These are phyloP conservation scores for Nymphicus hollandicus DNA, from an alignment of 2,113 vertebrate genomes.

Conservation along the genomic window DNA sequence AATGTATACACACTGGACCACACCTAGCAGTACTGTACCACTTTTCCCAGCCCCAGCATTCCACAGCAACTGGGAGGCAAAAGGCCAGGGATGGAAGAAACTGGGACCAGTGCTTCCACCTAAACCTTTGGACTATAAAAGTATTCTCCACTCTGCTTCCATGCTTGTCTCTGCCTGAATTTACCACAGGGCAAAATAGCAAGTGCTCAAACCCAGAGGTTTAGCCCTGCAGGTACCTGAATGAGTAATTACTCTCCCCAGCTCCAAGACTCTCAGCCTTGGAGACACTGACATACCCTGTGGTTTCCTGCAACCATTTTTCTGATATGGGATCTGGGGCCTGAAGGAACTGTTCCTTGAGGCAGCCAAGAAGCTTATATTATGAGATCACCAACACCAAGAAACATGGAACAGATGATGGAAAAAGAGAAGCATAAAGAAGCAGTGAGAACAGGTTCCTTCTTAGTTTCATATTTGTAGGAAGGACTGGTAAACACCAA, in stretches of 20 bases:
- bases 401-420: not conserved
- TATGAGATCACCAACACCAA: not conserved
- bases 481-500: not conserved
- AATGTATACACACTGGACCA: not conserved
- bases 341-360: not conserved
- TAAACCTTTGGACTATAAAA: not conserved
- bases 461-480: not conserved
- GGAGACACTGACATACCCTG: not conserved
- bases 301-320: not conserved
- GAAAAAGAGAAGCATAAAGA: not conserved
- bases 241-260: not conserved
- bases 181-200: not conserved
- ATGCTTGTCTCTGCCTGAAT: not conserved
- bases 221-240: not conserved
- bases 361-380: not conserved
- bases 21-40: not conserved
- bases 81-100: not conserved
- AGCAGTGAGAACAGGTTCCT: fast-evolving
- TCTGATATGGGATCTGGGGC: not conserved
- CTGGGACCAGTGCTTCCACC: not conserved
- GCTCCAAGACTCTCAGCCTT: not conserved
- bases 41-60: not conserved
- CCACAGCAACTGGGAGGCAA: not conserved
- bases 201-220: not conserved
- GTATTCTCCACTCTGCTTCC: not conserved